phyloP scores from a whole-genome alignment of 1,140 invertebrate genomes.

The Polypedilum vanderplanki region DNA sequence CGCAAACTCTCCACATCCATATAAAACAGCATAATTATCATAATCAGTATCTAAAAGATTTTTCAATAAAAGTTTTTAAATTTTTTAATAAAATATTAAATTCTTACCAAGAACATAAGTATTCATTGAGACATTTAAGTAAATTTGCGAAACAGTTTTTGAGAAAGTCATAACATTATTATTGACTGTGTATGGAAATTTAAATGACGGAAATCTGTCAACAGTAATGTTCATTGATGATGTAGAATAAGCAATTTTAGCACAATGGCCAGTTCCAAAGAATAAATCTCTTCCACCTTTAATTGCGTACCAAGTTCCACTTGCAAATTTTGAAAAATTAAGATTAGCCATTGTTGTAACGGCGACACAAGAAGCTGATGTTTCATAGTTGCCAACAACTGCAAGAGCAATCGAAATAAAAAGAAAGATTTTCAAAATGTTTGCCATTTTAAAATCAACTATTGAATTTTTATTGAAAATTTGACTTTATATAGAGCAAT shows the following conservation, averaged over 20 bases:
- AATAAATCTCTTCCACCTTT: neutral
- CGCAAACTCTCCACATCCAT: neutral
- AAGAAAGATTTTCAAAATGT: neutral
- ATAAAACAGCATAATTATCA: neutral
- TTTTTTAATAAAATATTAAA: neutral
- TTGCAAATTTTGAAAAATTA: neutral
- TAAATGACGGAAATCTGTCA: neutral
- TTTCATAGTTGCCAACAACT: neutral
- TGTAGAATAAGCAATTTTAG: neutral
- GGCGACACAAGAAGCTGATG: neutral
- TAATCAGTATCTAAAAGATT: neutral
- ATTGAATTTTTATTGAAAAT: neutral
- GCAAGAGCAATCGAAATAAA: neutral
- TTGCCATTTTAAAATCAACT: neutral
- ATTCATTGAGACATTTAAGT: neutral
- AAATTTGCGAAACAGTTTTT: neutral
- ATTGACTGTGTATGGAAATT: neutral
- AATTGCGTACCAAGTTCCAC: neutral
- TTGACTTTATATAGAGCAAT: neutral
- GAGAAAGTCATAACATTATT: neutral
- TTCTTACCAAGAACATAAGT: neutral
- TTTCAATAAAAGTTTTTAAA: neutral
- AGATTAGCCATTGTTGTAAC: neutral
- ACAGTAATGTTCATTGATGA: neutral
- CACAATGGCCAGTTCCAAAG: neutral